Evolutionary conservation across 1,140 invertebrate genomes (phyloP).

Genomic region (Mycetomoellerius zeteki): DNA sequence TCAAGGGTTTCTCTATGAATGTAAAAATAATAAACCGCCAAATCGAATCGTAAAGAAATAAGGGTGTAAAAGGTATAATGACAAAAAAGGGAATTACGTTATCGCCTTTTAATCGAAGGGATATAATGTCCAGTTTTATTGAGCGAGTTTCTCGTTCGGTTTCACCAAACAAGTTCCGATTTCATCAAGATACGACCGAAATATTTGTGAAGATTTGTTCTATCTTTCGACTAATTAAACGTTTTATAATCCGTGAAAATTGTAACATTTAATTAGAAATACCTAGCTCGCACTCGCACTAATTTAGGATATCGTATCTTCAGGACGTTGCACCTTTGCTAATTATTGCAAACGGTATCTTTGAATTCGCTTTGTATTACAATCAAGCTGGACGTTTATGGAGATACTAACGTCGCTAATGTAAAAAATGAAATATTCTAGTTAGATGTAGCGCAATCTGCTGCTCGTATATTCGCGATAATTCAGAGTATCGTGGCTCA

Average conservation of each 20-base stretch:
- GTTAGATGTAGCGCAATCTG: neutral
- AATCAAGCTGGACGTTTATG: neutral
- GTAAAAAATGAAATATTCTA: slow-evolving; percentile 10
- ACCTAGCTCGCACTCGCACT: neutral
- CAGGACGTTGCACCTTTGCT: neutral
- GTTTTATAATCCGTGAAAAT: slow-evolving; percentile 3
- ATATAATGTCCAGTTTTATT: neutral
- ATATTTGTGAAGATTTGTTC: neutral
- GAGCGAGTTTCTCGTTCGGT: neutral
- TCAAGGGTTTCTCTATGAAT: slow-evolving; percentile 19
- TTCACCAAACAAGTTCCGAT: neutral
- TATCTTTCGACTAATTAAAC: neutral
- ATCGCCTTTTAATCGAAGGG: slow-evolving; percentile 6
- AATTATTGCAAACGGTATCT: slow-evolving; percentile 10
- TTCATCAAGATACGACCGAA: neutral
- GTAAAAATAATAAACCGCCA: slow-evolving; percentile 22
- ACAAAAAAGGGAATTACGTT: neutral
- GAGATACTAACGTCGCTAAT: neutral
- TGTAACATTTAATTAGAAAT: neutral
- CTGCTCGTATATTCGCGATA: slow-evolving; percentile 17
- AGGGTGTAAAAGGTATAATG: neutral
- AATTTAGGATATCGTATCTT: slow-evolving; percentile 24
- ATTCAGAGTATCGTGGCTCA: slow-evolving; percentile 17
- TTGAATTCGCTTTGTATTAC: neutral
- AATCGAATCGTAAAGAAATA: slow-evolving; percentile 17